Conservation (phyloP, 2,888 invertebrate species). For the Neoitamus cyanurus region DNA sequence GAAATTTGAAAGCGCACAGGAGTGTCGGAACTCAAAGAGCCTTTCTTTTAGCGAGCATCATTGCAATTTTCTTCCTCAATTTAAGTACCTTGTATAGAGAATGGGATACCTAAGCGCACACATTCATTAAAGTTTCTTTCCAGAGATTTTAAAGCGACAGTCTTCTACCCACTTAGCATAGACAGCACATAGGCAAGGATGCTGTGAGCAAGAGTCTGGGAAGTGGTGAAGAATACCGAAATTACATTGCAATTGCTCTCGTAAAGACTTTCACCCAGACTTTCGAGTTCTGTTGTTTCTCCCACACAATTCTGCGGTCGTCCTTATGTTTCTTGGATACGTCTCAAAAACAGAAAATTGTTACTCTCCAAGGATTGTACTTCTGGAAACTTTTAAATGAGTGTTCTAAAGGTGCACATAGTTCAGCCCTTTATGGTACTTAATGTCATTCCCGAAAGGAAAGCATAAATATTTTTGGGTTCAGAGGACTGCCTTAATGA, state of each 20-base stretch:
- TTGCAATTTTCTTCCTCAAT: neutral
- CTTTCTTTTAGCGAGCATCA: neutral
- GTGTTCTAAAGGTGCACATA: constrained; percentile 42
- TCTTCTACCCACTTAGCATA: constrained; percentile 27
- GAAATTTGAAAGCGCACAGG: neutral
- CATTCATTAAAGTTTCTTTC: constrained; percentile 39
- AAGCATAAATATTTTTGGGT: constrained; percentile 44
- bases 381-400: constrained; percentile 42
- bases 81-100: constrained; percentile 7
- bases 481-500: constrained; percentile 43
- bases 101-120: constrained; percentile 32
- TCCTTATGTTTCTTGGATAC: constrained; percentile 33
- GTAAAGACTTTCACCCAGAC: constrained; percentile 30
- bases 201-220: constrained; percentile 21
- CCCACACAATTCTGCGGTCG: constrained; percentile 41
- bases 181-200: neutral
- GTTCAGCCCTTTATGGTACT: constrained; percentile 45
- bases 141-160: constrained; percentile 19
- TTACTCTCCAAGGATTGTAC: constrained; percentile 38
- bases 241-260: constrained; percentile 44
- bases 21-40: neutral
- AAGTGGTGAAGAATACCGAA: constrained; percentile 28
- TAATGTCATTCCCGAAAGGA: constrained; percentile 42
- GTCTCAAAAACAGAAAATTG: constrained; percentile 40
- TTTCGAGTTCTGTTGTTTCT: constrained; percentile 39